These are phyloP conservation scores for Therioaphis trifolii DNA, from an alignment of 2,888 invertebrate genomes.

Conservation along the genomic window DNA sequence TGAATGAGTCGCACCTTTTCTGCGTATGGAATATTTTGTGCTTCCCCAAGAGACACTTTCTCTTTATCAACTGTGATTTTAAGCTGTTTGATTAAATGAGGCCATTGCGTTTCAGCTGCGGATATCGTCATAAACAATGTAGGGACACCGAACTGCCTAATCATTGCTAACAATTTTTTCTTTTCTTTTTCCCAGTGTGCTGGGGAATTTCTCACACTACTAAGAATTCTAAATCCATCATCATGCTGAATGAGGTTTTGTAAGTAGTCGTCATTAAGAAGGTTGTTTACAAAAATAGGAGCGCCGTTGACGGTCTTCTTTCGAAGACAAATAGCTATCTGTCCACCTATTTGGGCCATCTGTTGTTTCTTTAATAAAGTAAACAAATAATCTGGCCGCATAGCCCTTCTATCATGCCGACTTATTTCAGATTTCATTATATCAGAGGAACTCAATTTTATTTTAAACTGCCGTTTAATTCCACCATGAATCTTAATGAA, in stretches of 20 bases:
- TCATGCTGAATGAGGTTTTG: too few species aligned
- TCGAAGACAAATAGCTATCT: not conserved
- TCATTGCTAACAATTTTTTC: too few species aligned
- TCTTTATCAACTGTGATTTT: too few species aligned
- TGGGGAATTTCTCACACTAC: too few species aligned
- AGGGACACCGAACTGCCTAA: too few species aligned
- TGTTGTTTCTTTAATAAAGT: conserved; percentile 1
- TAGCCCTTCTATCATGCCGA: conserved; percentile 1
- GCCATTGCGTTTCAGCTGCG: too few species aligned
- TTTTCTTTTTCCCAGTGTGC: too few species aligned
- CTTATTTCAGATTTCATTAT: conserved; percentile 1
- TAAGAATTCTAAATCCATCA: too few species aligned
- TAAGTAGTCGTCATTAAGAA: too few species aligned
- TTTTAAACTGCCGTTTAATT: conserved; percentile 1
- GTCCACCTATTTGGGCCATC: not conserved
- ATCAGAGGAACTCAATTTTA: not conserved
- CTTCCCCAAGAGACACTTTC: not conserved
- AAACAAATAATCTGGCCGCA: not conserved
- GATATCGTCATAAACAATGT: too few species aligned
- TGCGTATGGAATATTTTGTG: conserved; percentile 1
- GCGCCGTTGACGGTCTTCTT: conserved; percentile 1
- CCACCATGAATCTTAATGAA: not conserved
- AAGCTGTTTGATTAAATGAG: too few species aligned
- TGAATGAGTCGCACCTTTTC: conserved; percentile 1
- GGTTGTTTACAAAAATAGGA: too few species aligned